Conservation (phyloP, 2,888 invertebrate genomes). For the Phania funesta region DNA sequence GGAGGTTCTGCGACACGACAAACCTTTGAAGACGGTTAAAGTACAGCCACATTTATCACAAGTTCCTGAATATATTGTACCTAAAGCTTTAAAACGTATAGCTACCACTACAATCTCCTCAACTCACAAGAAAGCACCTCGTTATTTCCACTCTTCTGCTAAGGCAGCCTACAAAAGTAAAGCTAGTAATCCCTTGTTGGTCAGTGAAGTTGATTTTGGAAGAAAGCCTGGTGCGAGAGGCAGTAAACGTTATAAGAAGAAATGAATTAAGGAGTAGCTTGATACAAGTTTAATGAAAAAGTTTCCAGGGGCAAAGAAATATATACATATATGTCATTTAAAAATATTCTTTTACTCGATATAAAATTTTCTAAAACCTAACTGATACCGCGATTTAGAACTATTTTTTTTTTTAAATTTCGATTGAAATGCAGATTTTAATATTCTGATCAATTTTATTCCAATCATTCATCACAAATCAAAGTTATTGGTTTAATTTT, state of each 20-base stretch:
- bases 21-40: constrained; percentile 91
- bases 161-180: constrained; percentile 77
- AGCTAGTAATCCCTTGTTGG: constrained; percentile 77
- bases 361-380: no score
- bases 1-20: constrained; percentile 91
- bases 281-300: neutral
- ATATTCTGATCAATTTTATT: no score
- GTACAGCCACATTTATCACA: constrained; percentile 92
- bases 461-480: no score
- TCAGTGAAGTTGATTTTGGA: constrained; percentile 78
- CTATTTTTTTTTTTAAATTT: no score
- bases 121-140: constrained; percentile 62
- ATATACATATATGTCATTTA: no score
- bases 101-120: constrained; percentile 73
- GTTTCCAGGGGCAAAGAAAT: neutral
- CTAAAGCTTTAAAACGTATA: constrained; percentile 86
- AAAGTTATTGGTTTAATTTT: no score
- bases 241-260: constrained; percentile 64
- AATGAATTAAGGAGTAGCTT: neutral
- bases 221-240: constrained; percentile 70
- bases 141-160: constrained; percentile 71
- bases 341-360: no score
- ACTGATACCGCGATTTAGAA: no score
- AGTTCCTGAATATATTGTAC: constrained; percentile 96
- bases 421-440: no score